phyloP scores from a whole-genome alignment of 2,113 vertebrate species.

The Caretta caretta region DNA sequence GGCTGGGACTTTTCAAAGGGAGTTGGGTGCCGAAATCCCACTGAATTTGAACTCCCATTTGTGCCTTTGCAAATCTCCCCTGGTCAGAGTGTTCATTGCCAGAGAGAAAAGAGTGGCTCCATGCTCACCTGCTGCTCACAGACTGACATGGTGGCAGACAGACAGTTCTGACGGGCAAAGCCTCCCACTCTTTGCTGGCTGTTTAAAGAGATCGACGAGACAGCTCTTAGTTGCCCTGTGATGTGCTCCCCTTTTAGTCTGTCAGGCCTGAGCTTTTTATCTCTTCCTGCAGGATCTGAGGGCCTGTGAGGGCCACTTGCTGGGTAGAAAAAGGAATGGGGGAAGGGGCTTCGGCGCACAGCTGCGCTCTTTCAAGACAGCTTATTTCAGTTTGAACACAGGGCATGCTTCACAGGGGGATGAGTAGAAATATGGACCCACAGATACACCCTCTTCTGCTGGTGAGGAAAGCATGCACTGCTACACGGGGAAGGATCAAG shows the following conservation, averaged over 20 bases:
- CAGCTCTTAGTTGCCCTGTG: neutral
- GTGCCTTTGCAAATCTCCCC: neutral
- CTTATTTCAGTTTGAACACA: neutral
- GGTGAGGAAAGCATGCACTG: neutral
- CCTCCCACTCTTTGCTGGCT: neutral
- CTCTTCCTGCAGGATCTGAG: neutral
- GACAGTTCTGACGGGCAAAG: neutral
- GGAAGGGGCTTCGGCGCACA: neutral
- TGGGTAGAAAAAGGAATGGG: neutral
- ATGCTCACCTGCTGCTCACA: neutral
- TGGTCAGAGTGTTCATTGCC: neutral
- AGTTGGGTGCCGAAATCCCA: neutral
- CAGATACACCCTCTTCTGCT: neutral
- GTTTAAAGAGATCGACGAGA: neutral
- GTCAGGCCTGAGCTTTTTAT: neutral
- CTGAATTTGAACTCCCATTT: neutral
- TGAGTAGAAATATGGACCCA: slow-evolving; percentile 1
- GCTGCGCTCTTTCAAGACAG: neutral
- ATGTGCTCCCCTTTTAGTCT: neutral
- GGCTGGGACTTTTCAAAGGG: neutral
- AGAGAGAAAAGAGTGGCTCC: neutral
- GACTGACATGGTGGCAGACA: neutral
- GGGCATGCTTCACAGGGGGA: neutral
- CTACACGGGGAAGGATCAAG: slow-evolving; percentile 16
- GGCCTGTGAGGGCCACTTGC: neutral